Evolutionary conservation across 1,140 invertebrate genomes (phyloP).

Genomic region (Drosophila athabasca): DNA sequence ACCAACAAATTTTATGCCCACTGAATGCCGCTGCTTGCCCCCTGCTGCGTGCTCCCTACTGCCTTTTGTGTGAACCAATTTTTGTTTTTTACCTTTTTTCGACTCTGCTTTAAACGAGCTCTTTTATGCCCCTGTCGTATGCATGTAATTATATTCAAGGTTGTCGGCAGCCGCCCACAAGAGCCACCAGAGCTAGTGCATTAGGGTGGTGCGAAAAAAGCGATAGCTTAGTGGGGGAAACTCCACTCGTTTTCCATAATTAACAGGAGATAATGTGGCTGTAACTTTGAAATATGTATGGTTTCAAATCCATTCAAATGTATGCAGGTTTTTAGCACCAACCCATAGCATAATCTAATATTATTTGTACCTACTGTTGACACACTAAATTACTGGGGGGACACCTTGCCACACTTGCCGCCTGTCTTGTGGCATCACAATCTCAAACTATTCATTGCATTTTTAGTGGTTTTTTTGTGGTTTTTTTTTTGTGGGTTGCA

Average conservation of each 20-base stretch:
- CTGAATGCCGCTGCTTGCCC: too few species aligned
- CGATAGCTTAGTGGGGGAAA: not conserved
- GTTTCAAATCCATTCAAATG: too few species aligned
- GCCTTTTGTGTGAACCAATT: not conserved
- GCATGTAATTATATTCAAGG: slow-evolving; percentile 37
- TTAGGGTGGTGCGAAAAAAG: slow-evolving; percentile 28
- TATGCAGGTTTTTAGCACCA: not conserved
- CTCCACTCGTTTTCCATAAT: too few species aligned
- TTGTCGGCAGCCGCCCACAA: slow-evolving; percentile 1
- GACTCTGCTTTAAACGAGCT: slow-evolving; percentile 14
- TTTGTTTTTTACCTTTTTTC: slow-evolving; percentile 15
- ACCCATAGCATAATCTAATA: slow-evolving; percentile 22
- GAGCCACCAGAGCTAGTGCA: not conserved
- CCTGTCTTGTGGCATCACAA: not conserved
- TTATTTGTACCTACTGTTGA: slow-evolving; percentile 27
- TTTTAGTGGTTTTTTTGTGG: slow-evolving; percentile 16
- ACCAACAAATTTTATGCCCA: not conserved
- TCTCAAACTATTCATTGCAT: slow-evolving; percentile 18
- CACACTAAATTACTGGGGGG: slow-evolving; percentile 34
- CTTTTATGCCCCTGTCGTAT: slow-evolving; percentile 1
- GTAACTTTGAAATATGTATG: too few species aligned
- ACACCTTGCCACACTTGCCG: slow-evolving; percentile 19
- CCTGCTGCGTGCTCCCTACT: too few species aligned
- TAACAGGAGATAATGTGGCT: too few species aligned
- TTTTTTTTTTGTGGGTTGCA: slow-evolving; percentile 32